phyloP scores from a whole-genome alignment of 1,140 invertebrate species.

The Diprion similis region DNA sequence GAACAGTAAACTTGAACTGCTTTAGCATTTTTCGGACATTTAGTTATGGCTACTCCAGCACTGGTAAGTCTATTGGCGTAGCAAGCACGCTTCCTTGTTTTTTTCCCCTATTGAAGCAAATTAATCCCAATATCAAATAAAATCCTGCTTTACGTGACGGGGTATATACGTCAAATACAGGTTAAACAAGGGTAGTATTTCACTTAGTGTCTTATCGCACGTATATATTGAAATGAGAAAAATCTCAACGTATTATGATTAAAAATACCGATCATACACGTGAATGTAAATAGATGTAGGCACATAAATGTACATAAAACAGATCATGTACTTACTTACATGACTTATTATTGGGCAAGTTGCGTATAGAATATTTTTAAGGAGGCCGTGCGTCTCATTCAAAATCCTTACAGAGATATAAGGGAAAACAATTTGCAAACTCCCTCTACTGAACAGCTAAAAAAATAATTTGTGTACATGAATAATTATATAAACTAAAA shows the following conservation, averaged over 20 bases:
- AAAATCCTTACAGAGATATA: no score
- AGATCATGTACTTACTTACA: no score
- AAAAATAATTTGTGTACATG: neutral
- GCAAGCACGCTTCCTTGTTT: no score
- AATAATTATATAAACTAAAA: neutral
- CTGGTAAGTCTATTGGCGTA: no score
- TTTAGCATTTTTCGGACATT: neutral
- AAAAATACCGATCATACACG: no score
- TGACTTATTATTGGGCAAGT: no score
- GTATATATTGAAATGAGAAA: neutral
- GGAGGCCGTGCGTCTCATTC: no score
- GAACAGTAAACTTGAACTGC: neutral
- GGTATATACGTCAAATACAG: neutral
- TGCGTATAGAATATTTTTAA: no score
- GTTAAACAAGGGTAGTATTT: conserved; percentile 30
- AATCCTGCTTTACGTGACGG: neutral
- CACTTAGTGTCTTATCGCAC: conserved; percentile 23
- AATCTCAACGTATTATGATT: neutral
- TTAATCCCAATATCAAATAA: neutral
- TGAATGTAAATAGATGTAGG: no score
- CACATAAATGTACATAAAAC: no score
- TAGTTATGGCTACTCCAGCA: no score
- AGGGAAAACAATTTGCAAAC: no score
- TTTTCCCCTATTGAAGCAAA: neutral
- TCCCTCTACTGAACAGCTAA: neutral